Conservation (phyloP, 37 sponge, comb jelly and placozoan genomes). For the Eunapius fragilis region DNA sequence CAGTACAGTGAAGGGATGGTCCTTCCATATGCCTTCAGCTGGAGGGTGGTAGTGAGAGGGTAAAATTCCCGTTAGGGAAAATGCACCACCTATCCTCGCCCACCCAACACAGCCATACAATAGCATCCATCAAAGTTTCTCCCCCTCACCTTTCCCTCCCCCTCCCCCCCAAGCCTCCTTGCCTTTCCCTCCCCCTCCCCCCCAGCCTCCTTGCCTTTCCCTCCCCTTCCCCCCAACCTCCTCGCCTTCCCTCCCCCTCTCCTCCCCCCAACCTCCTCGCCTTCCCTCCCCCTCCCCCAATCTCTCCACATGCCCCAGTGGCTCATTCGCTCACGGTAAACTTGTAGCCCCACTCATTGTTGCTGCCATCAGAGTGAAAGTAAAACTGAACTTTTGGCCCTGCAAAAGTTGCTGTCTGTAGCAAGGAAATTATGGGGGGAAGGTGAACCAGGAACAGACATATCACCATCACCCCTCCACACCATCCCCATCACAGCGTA, state of each 20-base stretch:
- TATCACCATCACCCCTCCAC: not conserved
- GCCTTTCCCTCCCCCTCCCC: not conserved
- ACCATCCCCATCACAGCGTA: not conserved
- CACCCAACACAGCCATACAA: not conserved
- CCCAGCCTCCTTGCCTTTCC: not conserved
- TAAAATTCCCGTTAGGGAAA: not conserved
- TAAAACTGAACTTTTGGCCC: conserved; percentile 67
- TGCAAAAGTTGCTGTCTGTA: conserved; percentile 45
- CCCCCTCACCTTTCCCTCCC: not conserved
- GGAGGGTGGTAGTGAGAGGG: no score
- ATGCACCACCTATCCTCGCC: not conserved
- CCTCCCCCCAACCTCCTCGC: not conserved
- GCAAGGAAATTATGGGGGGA: not conserved
- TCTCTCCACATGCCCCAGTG: not conserved
- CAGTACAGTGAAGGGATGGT: conserved; percentile 43
- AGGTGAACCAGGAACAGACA: not conserved
- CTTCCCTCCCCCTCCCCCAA: not conserved
- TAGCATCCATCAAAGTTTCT: no score
- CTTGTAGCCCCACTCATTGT: conserved; percentile 87
- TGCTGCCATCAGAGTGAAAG: conserved; percentile 80
- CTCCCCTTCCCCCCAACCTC: no score
- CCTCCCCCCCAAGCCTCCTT: not conserved
- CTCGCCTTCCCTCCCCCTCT: not conserved
- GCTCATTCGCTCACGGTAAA: conserved; percentile 66
- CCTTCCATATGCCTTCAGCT: conserved; percentile 74